Conservation (phyloP, 1,140 invertebrate species). For the Drosophila takahashii region DNA sequence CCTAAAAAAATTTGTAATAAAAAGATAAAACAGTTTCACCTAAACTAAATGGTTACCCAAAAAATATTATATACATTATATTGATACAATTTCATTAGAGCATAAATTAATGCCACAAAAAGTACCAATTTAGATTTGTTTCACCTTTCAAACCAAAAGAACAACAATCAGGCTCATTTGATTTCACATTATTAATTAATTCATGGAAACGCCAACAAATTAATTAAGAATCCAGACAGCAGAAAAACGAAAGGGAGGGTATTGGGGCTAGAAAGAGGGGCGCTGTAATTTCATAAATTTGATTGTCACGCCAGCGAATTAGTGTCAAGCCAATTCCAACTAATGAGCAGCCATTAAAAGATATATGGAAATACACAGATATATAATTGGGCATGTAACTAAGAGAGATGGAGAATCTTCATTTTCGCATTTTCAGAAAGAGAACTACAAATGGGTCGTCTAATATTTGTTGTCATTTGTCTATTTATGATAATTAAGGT, state of each 20-base stretch:
- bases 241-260: slow-evolving; percentile 13
- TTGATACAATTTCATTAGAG: neutral
- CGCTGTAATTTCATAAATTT: slow-evolving; percentile 51
- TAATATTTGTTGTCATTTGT: slow-evolving; percentile 80
- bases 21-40: neutral
- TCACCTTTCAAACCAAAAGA: slow-evolving; percentile 6
- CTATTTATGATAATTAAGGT: slow-evolving; percentile 81
- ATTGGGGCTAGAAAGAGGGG: neutral
- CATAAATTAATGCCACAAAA: slow-evolving; percentile 1
- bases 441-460: slow-evolving; percentile 63
- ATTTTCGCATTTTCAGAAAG: slow-evolving; percentile 35
- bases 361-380: slow-evolving; percentile 22
- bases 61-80: neutral
- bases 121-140: slow-evolving; percentile 23
- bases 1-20: neutral
- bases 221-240: slow-evolving; percentile 36
- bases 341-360: slow-evolving; percentile 42
- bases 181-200: slow-evolving; percentile 44
- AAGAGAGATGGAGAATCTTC: neutral
- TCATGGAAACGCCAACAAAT: slow-evolving; percentile 35
- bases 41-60: too few relatives aligned
- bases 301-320: slow-evolving; percentile 45
- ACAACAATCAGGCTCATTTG: slow-evolving; percentile 25
- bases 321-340: slow-evolving; percentile 43
- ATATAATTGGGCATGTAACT: slow-evolving; percentile 27